A percentile compares a stretch with the other conserved stretches of the same genome.
Conservation (phyloP, 2,797 vertebrate species). For the Leptatherina wallacei region DNA sequence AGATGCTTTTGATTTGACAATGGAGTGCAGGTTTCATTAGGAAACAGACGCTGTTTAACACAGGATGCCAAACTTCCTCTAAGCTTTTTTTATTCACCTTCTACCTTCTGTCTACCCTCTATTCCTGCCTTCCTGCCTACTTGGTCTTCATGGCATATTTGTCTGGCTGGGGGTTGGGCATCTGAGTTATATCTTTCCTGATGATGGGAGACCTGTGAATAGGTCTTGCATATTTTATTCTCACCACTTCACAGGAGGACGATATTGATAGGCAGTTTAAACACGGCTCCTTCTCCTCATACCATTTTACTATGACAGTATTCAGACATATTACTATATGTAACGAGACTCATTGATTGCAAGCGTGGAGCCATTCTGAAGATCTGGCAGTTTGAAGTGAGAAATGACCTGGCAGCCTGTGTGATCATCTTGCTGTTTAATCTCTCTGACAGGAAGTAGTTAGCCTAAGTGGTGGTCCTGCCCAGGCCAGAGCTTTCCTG, state of each 20-base stretch:
- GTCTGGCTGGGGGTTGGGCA: constrained; percentile 9
- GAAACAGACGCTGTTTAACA: constrained; percentile 79
- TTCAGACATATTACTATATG: constrained; percentile 20
- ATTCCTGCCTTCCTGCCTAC: constrained; percentile 46
- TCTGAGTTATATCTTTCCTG: constrained; percentile 16
- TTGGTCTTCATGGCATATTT: constrained; percentile 19
- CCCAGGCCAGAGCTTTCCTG: constrained; percentile 90
- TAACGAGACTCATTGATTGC: constrained; percentile 48
- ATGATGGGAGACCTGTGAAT: constrained; percentile 4
- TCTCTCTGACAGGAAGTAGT: constrained; percentile 89
- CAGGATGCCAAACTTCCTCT: constrained; percentile 85
- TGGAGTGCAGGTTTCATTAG: constrained; percentile 71
- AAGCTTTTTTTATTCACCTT: constrained; percentile 60
- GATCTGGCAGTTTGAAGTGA: constrained; percentile 40
- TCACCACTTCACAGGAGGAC: constrained; percentile 6
- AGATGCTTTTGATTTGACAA: constrained; percentile 71
- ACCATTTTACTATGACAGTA: background rate
- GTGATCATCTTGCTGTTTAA: constrained; percentile 74
- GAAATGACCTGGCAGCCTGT: constrained; percentile 44
- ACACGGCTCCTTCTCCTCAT: constrained; percentile 7
- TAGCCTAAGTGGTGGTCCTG: constrained; percentile 86
- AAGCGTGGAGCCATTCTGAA: constrained; percentile 22
- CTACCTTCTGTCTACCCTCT: constrained; percentile 50
- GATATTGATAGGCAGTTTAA: background rate
- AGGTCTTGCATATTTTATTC: constrained; percentile 7